Conservation (phyloP, 1,140 invertebrate genomes). For the Atopsyche davidsoni region DNA sequence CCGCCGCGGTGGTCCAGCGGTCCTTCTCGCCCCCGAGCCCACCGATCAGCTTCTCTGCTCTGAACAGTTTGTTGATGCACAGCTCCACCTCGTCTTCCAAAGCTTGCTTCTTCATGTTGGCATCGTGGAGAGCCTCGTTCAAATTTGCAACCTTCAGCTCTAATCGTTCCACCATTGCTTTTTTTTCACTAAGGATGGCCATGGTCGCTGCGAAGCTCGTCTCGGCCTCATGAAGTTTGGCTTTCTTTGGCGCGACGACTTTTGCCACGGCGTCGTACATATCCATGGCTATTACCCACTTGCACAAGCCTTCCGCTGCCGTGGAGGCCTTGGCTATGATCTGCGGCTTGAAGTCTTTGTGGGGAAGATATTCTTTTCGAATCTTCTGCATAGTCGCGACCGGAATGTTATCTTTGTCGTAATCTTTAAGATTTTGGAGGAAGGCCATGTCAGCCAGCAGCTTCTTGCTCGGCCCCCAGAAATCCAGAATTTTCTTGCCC, state of each 20-base stretch:
- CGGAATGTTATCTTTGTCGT: conserved; percentile 89
- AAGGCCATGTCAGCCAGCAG: conserved; percentile 87
- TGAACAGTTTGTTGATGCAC: conserved; percentile 80
- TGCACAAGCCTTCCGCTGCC: conserved; percentile 84
- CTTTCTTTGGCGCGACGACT: conserved; percentile 80
- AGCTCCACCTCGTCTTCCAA: conserved; percentile 83
- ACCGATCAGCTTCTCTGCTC: conserved; percentile 82
- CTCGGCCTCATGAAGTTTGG: conserved; percentile 70
- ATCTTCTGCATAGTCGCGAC: conserved; percentile 75
- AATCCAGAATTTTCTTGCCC: conserved; percentile 79
- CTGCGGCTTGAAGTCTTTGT: conserved; percentile 81
- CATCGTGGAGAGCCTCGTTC: conserved; percentile 63
- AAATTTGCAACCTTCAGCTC: conserved; percentile 71
- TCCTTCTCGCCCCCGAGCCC: conserved; percentile 88
- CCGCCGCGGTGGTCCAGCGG: conserved; percentile 74
- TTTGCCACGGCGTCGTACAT: conserved; percentile 86
- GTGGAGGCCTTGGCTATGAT: conserved; percentile 86
- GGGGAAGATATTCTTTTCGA: conserved; percentile 73
- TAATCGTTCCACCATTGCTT: conserved; percentile 63
- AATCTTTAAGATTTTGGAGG: conserved; percentile 74
- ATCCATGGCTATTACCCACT: conserved; percentile 92
- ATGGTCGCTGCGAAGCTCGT: conserved; percentile 72
- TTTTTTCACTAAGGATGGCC: conserved; percentile 73
- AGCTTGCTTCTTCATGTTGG: conserved; percentile 65
- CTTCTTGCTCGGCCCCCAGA: conserved; percentile 88